Evolutionary conservation across 2,797 vertebrate genomes (phyloP), one percentile per base, ranked within the genome.

Genomic region (Sarcoramphus papa): DNA sequence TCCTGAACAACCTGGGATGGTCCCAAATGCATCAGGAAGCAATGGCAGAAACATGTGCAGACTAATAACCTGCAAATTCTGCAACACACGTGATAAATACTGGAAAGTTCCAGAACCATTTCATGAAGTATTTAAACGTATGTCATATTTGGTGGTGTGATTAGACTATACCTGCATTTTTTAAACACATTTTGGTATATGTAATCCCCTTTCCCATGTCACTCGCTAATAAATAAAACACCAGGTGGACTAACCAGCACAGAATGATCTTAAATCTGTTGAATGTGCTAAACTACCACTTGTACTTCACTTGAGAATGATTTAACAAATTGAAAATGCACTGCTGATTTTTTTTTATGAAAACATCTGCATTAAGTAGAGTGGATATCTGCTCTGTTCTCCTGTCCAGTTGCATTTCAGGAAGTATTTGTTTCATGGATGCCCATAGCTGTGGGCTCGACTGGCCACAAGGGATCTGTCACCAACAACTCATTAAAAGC

Each of bases 391-490:
- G 80, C 51, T 54, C 65, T 89, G 70, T 59, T 88, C 91, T 67
- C 59, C 75, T 57, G 87, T 85, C 80, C 88, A 56, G 93, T 91
- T 91, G 63, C 89, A 72, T 85, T 95, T 93, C 59, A 90, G 87
- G 70, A 94, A 89, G 89, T 94, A 85, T 98, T 98, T 97, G 96
- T 98, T 98, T 97, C 63, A 35, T 9, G 33, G 88, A 72, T 95
- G 90, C 92, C 94, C 76, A 5, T 50, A 76, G 92, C 16, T 86
- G 62, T 96, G 94, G 92, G 90, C 93, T 97, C 70, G 72, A 93
- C 94, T 81, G 84, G 77, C 91, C 90, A 95, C 91, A 89, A 96
- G 95, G 96, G 95, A 97, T 97, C 96, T 97, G 97, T 98, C 97
- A 97, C 95, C 87, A 85, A 85, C 91, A 88, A 96, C 97, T 97